Evolutionary conservation across 2,888 invertebrate genomes (phyloP), one percentile per base, ranked within the genome.

Genomic region (Tetragonula carbonaria): DNA sequence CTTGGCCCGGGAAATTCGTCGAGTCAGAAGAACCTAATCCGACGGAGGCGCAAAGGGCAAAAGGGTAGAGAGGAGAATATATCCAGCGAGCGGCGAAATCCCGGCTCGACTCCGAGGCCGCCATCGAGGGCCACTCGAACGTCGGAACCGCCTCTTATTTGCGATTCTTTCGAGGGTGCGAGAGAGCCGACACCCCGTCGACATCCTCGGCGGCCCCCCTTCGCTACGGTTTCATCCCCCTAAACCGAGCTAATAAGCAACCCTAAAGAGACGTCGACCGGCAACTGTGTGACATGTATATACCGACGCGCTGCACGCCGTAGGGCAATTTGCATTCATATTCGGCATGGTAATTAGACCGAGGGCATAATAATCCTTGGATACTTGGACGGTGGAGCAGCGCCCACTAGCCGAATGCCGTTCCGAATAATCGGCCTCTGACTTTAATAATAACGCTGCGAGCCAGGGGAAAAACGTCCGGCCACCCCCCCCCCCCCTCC

Each of bases 321-420:
- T 45, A 82, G 85, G 88, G 78, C 89, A 88, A 93, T 93, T 93
- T 92, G 91, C 93, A 93, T 94, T 93, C 92, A 92, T 94, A 93
- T 93, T 93, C 92, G 91, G 92, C 91, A 94, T 93, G 93, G 93
- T 94, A 93, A 94, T 94, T 94, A 93, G 92, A 90, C 88, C 87
- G 78, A 86, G 85, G 86, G 90, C 91, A 93, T 93, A 93, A 93
- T 93, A 93, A 94, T 93, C 91, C 91, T 88, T 45, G 45, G 91
- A 90, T 90, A 90, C 89, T 91, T 87, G 85, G 87, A 85, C 84
- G 78, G 74, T 76, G 75, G 73, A 74, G 75, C 71, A 74, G 75
- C 71, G 76, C 78, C 78, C 73, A 72, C 73, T 67, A 80, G 74
- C 84, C 80, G 80, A 84, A 88, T 78, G 81, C 84, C 45, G 89